A percentile compares a stretch with the other conserved stretches of the same genome.
Conservation (phyloP, 2,888 invertebrate genomes). For the Hydrotaea cyrtoneurina region DNA sequence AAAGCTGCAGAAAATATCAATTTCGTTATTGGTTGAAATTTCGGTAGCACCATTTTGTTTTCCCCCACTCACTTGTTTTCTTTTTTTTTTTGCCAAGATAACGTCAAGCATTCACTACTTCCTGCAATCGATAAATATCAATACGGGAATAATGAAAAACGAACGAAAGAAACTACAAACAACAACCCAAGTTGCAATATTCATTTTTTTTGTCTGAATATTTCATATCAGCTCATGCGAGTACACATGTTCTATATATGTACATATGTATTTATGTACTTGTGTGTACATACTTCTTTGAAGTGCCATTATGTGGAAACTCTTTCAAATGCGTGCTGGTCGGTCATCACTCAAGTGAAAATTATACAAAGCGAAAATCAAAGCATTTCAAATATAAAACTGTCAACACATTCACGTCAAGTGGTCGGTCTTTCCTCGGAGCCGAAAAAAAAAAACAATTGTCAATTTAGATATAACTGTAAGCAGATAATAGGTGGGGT, state of each 20-base stretch:
- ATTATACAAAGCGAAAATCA: slow-evolving; percentile 24
- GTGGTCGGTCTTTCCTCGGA: not conserved
- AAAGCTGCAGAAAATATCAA: not conserved
- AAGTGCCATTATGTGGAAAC: slow-evolving; percentile 25
- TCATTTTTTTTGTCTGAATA: not conserved
- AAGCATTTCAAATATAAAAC: slow-evolving; percentile 7
- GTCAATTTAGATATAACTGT: not conserved
- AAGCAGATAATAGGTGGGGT: not conserved
- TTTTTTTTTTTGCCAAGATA: slow-evolving; percentile 9
- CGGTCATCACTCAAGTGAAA: not conserved
- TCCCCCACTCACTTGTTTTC: not conserved
- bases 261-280: not conserved
- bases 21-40: slow-evolving; percentile 14
- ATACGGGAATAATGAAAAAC: not conserved
- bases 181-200: slow-evolving; percentile 6
- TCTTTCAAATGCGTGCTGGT: not conserved
- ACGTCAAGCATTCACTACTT: not conserved
- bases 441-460: not conserved
- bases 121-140: slow-evolving; percentile 10
- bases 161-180: not conserved
- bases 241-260: not conserved
- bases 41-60: slow-evolving; percentile 4
- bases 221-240: not conserved
- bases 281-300: not conserved
- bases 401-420: slow-evolving; percentile 20